Evolutionary conservation across 2,113 vertebrate species (phyloP), one percentile per base, ranked within the genome.

Genomic region (Jacana jacana): DNA sequence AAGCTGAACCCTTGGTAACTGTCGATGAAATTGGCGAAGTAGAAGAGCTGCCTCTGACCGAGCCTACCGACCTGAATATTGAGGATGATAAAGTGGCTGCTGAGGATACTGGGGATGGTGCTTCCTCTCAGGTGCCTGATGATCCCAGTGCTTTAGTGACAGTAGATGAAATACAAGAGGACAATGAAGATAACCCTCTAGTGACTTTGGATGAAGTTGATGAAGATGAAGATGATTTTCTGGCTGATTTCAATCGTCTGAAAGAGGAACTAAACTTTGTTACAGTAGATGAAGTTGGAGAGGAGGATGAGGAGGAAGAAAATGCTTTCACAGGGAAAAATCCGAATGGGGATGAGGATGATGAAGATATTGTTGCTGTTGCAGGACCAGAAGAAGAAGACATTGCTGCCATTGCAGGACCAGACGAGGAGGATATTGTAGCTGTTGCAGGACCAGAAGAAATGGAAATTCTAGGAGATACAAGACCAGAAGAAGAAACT

Each of bases 281-380:
- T 6, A 99, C 98, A 1, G 98, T 99, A 9, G 98, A 99, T 39
- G 98, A 99, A 89, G 97, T 99, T 20, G 98, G 98, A 22, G 98
- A 98, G 7, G 98, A 98, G 63, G 98, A 99, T 58, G 98, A 98
- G 42, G 92, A 95, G 12, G 93, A 97, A 2, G 92, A 94, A 11
- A 28, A 18, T 3, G 0, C 42, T 11, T 58, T 6, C 15, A 31
- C 31, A 0, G 55, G 15, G 46, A 40, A 78, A 17, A 44, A 35
- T 2, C 22, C 1, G 2, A n/a, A 61, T 0, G 16, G 54, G 52
- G 55, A 19, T 1, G 86, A 80, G 30, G 93, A 71, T 0, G 13
- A 68, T 0, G 95, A 91, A 49, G 87, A 95, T 5, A 61, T 72
- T 2, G 63, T 89, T 30, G 87, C 91, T 1, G n/a, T 93, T 28